Base-by-base conservation (phyloP, 2,888 invertebrate genomes). In the Rotaria magnacalcarata region DNA sequence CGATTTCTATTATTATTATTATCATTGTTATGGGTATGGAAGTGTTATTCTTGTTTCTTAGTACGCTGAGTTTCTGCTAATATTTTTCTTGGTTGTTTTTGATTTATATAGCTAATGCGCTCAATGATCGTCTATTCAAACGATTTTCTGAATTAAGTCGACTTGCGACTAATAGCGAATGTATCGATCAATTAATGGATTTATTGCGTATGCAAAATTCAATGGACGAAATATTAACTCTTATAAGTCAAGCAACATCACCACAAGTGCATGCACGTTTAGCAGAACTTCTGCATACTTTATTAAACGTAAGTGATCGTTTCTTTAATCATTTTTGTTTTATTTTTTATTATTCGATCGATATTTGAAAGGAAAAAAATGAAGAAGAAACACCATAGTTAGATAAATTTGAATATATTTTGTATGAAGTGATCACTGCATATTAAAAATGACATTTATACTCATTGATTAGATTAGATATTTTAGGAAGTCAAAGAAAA, bases 151-250 rank as follows among this genome's bases (percentile, higher is more conserved):
- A 80, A 80, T 80, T 80, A 80, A 80, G 80, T 47, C 80, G 80
- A 80, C 47, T 80, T 47, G 80, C 80, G 80, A 80, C 43, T 5
- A 80, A 80, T 80, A 80, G 24, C 80, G 80, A 80, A 80, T 80
- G 80, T 80, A 47, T 80, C 80, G 80, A 80, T 80, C 80, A 80
- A 24, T 47, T 80, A 6, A 80, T 80, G 80, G 80, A 80, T 80
- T 24, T 80, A 80, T 80, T 80, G 80, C 80, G 80, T 47, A 80
- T 80, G 80, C 80, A 80, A 80, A 80, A 80, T 80, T 80, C 47
- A 10, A 80, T 80, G 80, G 80, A 80, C 80, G 80, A 80, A 80
- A 80, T 80, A 24, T 47, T 80, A n/a, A 21, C 21, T 47, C 47
- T 80, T 11, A 80, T 80, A 80, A 47, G 47, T 47, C 80, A 80